These are phyloP conservation scores for Prionchulus punctatus DNA, from an alignment of 2,888 invertebrate genomes.

Conservation along the genomic window DNA sequence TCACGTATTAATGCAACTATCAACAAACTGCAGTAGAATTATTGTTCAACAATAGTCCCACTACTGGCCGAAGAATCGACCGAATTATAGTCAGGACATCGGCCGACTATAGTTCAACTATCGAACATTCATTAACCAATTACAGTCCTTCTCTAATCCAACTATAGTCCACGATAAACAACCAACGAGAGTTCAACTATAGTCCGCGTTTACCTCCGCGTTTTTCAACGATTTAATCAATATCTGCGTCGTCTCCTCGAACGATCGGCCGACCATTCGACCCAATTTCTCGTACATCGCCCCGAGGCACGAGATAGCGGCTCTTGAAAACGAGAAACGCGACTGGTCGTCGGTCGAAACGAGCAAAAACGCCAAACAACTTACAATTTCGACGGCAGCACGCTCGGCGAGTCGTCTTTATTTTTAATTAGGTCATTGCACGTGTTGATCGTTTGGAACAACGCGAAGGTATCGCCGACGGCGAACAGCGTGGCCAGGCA, in stretches of 20 bases:
- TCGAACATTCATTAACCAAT: too few species aligned
- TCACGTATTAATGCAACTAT: too few species aligned
- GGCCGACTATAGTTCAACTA: too few species aligned
- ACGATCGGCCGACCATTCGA: conserved; percentile 93
- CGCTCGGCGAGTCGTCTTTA: conserved; percentile 92
- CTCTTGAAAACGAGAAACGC: conserved; percentile 44
- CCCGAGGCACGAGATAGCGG: conserved; percentile 78
- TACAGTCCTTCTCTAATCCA: too few species aligned
- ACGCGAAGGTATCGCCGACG: conserved; percentile 85
- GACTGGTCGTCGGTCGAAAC: not conserved
- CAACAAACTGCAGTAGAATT: too few species aligned
- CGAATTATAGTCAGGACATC: too few species aligned
- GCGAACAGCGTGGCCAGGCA: conserved; percentile 72
- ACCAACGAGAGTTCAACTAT: not conserved
- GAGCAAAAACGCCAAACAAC: conserved; percentile 27
- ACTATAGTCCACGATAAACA: too few species aligned
- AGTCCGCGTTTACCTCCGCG: conserved; percentile 56
- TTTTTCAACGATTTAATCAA: conserved; percentile 73
- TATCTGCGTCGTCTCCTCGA: conserved; percentile 89
- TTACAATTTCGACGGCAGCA: conserved; percentile 82
- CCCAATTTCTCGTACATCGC: conserved; percentile 95
- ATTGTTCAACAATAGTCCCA: too few species aligned
- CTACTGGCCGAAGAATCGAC: too few species aligned
- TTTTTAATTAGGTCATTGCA: conserved; percentile 93
- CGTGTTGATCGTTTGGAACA: conserved; percentile 91